Base-by-base conservation (phyloP, 2,797 vertebrate genomes). In the Yasuhikotakia modesta region DNA sequence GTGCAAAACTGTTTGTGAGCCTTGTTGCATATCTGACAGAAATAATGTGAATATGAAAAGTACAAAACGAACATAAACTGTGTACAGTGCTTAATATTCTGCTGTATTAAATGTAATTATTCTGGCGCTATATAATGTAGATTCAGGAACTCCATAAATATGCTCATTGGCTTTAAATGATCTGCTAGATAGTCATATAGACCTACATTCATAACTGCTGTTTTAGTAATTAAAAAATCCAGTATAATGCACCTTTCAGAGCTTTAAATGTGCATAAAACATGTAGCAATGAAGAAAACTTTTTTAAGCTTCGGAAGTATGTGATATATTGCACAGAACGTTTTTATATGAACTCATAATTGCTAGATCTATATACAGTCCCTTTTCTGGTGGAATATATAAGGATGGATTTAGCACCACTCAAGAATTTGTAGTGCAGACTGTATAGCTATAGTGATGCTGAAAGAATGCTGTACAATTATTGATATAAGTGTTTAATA, bases 71-170 rank as follows among this genome's bases (percentile, higher is more conserved):
- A 80, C 39, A 22, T 78, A 75, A 67, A 88, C 12, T 57, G 24
- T 93, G 91, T 93, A 93, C 91, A 93, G 90, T 91, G 82, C 86
- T 90, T 86, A 91, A 88, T 88, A 86, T 67, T 92, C 88, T 86
- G 84, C 86, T 82, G 90, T 92, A 89, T 87, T 90, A 85, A 90
- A 91, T 90, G 91, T 90, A 89, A 90, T 90, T 90, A 89, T 81
- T 87, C 86, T 74, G 90, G 90, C 78, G 73, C 90, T 90, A 90
- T 81, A 88, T 88, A 87, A 82, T 86, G 82, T 91, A 92, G 87
- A 84, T 90, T 85, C 88, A 90, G 89, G 88, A 89, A 82, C 83
- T 87, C 86, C 86, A 91, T 91, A 87, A 88, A 91, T 90, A 89
- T 91, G 86, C 87, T 91, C 87, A 90, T 88, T 92, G 90, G 85